A percentile compares a stretch with the other conserved stretches of the same genome.
Conservation (phyloP, 2,888 invertebrate species). For the Micoletzkya japonica region DNA sequence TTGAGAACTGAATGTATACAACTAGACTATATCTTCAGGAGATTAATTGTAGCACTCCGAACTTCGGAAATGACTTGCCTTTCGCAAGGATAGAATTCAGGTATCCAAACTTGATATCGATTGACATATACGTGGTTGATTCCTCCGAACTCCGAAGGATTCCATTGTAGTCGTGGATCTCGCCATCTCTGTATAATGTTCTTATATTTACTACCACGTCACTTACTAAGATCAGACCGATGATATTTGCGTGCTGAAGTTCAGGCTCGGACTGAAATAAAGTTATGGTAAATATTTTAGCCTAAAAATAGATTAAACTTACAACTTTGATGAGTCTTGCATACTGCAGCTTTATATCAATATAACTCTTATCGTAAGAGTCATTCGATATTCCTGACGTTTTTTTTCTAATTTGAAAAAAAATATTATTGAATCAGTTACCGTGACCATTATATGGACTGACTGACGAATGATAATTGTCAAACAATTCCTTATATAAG, state of each 20-base stretch:
- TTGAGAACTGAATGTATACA: conserved; percentile 7
- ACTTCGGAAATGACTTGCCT: not conserved
- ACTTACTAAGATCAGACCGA: conserved; percentile 13
- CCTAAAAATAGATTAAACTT: too few species aligned
- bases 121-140: conserved; percentile 19
- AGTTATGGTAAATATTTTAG: too few species aligned
- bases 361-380: not conserved
- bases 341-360: conserved; percentile 10
- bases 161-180: conserved; percentile 22
- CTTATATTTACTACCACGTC: not conserved
- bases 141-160: conserved; percentile 10
- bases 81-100: conserved; percentile 21
- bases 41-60: too few species aligned
- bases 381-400: conserved; percentile 13
- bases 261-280: conserved; percentile 23
- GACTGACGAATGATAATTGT: not conserved
- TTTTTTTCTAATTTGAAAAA: not conserved
- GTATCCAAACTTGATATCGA: conserved; percentile 15
- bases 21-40: too few species aligned
- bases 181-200: not conserved
- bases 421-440: not conserved
- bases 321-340: conserved; percentile 20
- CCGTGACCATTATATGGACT: conserved; percentile 25
- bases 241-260: conserved; percentile 8
- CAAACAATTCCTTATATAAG: conserved; percentile 10